These are phyloP conservation scores for Noctua janthina DNA, from an alignment of 2,888 invertebrate genomes.

Conservation along the genomic window DNA sequence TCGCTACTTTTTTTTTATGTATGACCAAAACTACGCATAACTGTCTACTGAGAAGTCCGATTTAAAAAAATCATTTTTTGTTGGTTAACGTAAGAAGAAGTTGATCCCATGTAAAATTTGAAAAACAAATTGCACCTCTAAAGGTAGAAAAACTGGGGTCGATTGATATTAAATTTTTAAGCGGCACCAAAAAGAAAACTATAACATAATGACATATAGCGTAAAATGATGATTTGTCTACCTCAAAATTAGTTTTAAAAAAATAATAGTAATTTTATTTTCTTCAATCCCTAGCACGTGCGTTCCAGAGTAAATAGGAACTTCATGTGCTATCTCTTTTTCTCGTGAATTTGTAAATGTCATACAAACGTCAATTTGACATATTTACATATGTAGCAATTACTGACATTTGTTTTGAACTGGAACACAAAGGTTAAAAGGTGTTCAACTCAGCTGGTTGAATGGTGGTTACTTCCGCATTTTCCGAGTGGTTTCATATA, in stretches of 20 bases:
- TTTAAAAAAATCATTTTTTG: no score
- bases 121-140: no score
- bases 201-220: neutral
- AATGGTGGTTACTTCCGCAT: neutral
- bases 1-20: no score
- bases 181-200: neutral
- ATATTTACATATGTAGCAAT: neutral
- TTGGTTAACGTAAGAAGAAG: no score
- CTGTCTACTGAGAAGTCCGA: no score
- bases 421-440: constrained; percentile 41
- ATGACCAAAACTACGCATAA: no score
- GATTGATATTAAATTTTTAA: neutral
- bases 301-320: neutral
- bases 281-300: constrained; percentile 1
- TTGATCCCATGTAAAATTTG: no score
- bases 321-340: constrained; percentile 2
- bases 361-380: neutral
- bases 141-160: no score
- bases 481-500: constrained; percentile 26
- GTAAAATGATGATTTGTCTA: neutral
- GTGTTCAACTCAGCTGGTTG: constrained; percentile 30
- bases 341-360: neutral
- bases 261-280: neutral
- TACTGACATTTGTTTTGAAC: neutral
- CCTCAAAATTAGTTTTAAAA: neutral